Evolutionary conservation across 2,888 invertebrate genomes (phyloP), one percentile per base, ranked within the genome.

Genomic region (Idaea biselata): DNA sequence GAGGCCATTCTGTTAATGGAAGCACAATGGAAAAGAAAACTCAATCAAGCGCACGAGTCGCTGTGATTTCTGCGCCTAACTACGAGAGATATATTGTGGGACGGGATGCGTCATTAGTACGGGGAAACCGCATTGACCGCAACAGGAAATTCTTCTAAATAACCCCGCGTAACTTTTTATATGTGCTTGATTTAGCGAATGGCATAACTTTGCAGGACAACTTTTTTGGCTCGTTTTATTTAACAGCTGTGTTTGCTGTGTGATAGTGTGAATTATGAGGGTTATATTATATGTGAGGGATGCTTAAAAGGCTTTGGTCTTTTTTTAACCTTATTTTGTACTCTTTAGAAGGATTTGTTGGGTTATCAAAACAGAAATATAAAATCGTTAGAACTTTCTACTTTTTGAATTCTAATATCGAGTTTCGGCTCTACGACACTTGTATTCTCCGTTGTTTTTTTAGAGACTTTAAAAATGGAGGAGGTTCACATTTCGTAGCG

Each of bases 31-130:
- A 84, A 89, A 88, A 87, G 89, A 89, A 89, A 89, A 89, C 89
- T 89, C 89, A 89, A 91, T 90, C 89, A 89, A 87, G 86, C 85
- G 84, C 86, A 86, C 87, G 84, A 87, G 87, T 86, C 84, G 78
- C 85, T 79, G 88, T 87, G 89, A 91, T 91, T 91, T 89, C 88
- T 89, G 88, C 84, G 87, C 84, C 86, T 89, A 89, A 88, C 88
- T 89, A 88, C 87, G 80, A 74, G 82, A 89, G 87, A 90, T 89
- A 89, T 88, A 89, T 90, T 82, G 87, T 82, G 78, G 83, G 82
- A 75, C 78, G 75, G 73, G 82, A 80, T 79, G 82, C 88, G 83
- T 89, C 89, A 91, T 90, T 90, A 90, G 86, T 82, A 44, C 73
- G 75, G 73, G 80, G 81, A 83, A 83, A 81, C 82, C 80, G 77